Conservation (phyloP, 2,888 invertebrate species). For the Cerastoderma edule region DNA sequence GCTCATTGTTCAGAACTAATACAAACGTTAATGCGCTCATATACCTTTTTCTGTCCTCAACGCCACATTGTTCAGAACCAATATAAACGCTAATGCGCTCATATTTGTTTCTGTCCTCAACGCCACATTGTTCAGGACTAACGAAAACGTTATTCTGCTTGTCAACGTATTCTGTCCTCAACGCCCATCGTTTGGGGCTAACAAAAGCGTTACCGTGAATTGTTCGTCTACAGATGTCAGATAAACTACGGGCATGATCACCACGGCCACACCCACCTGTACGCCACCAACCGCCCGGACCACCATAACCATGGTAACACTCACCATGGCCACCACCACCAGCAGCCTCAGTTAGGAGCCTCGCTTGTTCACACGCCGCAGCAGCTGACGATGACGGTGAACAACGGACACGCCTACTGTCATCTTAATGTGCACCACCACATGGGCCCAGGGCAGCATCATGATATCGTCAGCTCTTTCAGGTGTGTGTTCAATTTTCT, state of each 20-base stretch:
- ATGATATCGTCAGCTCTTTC: constrained; percentile 11
- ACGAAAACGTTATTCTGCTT: background rate
- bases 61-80: background rate
- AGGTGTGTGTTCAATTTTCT: background rate
- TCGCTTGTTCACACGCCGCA: constrained; percentile 1
- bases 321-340: background rate
- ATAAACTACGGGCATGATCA: background rate
- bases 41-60: no score
- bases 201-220: background rate
- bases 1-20: no score
- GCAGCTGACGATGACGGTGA: background rate
- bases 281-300: background rate
- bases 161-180: background rate
- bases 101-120: background rate
- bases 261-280: constrained; percentile 3
- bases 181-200: background rate
- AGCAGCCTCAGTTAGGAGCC: background rate
- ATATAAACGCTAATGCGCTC: background rate
- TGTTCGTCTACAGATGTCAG: background rate
- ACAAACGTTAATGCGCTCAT: no score
- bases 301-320: constrained; percentile 14
- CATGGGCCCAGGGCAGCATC: background rate
- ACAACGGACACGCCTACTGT: constrained; percentile 14
- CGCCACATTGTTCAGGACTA: background rate
- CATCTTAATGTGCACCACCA: constrained; percentile 7